These are phyloP conservation scores for Ophion ventricosus DNA, from an alignment of 2,888 invertebrate genomes.

Conservation along the genomic window DNA sequence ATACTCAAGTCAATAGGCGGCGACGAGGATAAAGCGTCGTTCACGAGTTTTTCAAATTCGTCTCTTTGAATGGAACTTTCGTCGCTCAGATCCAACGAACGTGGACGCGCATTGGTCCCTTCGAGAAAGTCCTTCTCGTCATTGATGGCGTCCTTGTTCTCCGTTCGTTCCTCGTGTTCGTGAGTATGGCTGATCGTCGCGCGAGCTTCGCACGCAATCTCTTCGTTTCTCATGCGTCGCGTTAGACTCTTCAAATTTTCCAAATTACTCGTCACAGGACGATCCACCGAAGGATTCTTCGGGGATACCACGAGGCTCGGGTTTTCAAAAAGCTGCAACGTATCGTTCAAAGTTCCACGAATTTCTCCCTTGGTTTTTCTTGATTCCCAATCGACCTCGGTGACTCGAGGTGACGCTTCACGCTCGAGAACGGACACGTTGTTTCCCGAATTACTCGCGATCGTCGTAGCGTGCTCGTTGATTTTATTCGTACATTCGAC, in stretches of 20 bases:
- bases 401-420: background rate
- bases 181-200: background rate
- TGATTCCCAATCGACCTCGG: background rate
- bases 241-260: slow-evolving; percentile 29
- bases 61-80: background rate
- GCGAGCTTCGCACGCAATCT: background rate
- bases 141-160: background rate
- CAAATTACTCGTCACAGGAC: slow-evolving; percentile 7
- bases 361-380: background rate
- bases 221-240: slow-evolving; percentile 6
- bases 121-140: background rate
- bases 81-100: background rate
- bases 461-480: slow-evolving; percentile 27
- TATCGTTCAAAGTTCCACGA: background rate
- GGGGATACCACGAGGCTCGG: background rate
- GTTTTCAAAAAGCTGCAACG: slow-evolving; percentile 22
- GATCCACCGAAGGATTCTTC: slow-evolving; percentile 4
- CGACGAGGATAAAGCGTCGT: background rate
- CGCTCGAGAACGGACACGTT: background rate
- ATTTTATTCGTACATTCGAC: slow-evolving; percentile 29
- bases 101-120: background rate
- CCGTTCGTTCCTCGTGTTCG: background rate
- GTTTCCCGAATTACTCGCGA: background rate
- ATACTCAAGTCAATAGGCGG: background rate
- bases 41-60: background rate